A percentile compares a stretch with the other conserved stretches of the same genome.
Evolutionary conservation across 2,113 vertebrate genomes (phyloP).

Genomic region (Hippocampus mohnikei): DNA sequence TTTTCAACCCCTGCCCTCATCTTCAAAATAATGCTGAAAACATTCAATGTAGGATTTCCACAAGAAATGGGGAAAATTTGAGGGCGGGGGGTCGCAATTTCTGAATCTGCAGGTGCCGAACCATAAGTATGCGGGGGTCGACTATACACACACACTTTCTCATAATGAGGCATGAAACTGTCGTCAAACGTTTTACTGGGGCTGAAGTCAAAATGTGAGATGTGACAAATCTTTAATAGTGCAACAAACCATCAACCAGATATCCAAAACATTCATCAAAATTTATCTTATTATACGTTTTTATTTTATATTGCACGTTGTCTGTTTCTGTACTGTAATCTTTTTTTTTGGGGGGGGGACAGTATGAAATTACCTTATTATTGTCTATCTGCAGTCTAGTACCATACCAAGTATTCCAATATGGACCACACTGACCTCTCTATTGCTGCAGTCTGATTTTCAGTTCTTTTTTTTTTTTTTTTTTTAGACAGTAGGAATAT

Average conservation of each 20-base stretch:
- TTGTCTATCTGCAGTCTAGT: neutral
- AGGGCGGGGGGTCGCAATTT: no score
- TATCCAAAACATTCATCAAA: no score
- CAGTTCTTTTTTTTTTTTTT: neutral
- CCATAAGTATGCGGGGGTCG: no score
- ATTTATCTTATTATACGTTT: neutral
- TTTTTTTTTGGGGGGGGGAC: no score
- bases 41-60: no score
- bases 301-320: neutral
- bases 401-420: neutral
- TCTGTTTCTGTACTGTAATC: neutral
- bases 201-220: no score
- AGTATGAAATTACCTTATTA: neutral
- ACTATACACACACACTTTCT: neutral
- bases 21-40: no score
- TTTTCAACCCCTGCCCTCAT: no score
- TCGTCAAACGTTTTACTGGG: neutral
- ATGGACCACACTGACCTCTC: neutral
- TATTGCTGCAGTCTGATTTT: neutral
- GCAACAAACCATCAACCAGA: no score
- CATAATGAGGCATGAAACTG: neutral
- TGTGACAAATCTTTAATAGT: no score
- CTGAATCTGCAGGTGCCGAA: no score
- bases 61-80: no score
- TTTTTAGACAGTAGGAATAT: slow-evolving; percentile 85